These are phyloP conservation scores for Brachypodius melanocephalos DNA, from an alignment of 2,113 vertebrate genomes.

Conservation along the genomic window DNA sequence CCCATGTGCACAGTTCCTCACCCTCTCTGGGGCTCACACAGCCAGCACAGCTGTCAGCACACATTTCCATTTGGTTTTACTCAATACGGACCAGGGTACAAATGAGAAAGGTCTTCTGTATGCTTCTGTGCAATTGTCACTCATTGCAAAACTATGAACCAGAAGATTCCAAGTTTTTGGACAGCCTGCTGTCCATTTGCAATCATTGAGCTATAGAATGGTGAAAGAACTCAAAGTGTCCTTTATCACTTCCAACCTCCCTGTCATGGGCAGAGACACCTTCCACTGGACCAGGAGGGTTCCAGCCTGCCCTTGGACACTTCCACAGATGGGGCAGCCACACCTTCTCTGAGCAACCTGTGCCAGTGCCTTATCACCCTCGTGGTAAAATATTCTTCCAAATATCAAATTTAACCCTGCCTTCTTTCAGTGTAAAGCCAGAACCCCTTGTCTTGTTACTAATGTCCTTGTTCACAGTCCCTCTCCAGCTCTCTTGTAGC, in stretches of 20 bases:
- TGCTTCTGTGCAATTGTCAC: neutral
- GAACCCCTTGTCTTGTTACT: neutral
- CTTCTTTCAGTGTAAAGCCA: neutral
- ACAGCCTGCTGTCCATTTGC: neutral
- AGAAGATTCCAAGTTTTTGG: neutral
- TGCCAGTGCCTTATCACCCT: neutral
- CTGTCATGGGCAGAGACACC: neutral
- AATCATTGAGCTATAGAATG: accelerated
- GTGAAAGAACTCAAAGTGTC: neutral
- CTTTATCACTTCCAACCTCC: neutral
- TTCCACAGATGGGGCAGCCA: neutral
- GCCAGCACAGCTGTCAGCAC: neutral
- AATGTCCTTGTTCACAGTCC: too few species aligned
- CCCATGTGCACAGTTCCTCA: neutral
- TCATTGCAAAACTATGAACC: neutral
- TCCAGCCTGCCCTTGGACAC: neutral
- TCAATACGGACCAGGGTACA: neutral
- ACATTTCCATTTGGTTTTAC: neutral
- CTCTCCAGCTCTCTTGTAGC: neutral
- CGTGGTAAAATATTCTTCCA: neutral
- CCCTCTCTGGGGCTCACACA: neutral
- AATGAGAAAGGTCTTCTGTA: neutral
- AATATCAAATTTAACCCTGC: neutral
- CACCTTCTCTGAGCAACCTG: neutral
- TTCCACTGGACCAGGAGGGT: neutral